Percentiles rank a stretch among this genome's conserved stretches.
Evolutionary conservation across 1,140 invertebrate species (phyloP).

Genomic region (Coenobita brevimanus): DNA sequence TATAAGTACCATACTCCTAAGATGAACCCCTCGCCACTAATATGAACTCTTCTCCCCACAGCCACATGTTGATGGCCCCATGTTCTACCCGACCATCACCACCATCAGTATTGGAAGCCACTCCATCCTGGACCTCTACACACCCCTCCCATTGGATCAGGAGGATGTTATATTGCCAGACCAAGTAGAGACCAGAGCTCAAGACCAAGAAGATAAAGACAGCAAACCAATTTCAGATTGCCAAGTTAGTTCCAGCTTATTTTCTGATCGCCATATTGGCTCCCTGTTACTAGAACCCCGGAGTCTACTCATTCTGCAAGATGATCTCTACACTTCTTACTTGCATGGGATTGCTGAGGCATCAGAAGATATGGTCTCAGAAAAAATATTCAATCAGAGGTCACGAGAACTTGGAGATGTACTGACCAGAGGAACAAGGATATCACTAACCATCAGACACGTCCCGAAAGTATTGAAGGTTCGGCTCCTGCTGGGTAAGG

Average conservation of each 20-base stretch:
- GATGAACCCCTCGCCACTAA: neutral
- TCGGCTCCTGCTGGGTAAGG: constrained; percentile 77
- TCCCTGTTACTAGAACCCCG: constrained; percentile 87
- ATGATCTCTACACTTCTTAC: constrained; percentile 88
- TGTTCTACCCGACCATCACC: constrained; percentile 94
- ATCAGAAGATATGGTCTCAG: constrained; percentile 81
- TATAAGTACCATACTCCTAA: neutral
- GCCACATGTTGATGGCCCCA: constrained; percentile 94
- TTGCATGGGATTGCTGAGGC: constrained; percentile 92
- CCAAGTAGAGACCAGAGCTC: neutral
- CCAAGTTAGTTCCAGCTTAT: neutral
- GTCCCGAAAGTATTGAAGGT: constrained; percentile 92
- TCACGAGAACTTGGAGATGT: constrained; percentile 74
- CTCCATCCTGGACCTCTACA: constrained; percentile 89
- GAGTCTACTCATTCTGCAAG: constrained; percentile 89
- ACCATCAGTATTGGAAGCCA: constrained; percentile 95
- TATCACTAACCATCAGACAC: constrained; percentile 95
- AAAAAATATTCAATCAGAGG: constrained; percentile 70
- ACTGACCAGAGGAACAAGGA: constrained; percentile 81
- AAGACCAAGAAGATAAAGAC: too few species aligned
- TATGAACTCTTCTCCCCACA: neutral
- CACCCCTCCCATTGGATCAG: constrained; percentile 72
- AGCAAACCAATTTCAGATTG: too few species aligned
- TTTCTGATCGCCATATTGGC: constrained; percentile 70
- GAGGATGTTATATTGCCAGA: neutral